phyloP scores from a whole-genome alignment of 2,888 invertebrate species.

The Allygus modestus region DNA sequence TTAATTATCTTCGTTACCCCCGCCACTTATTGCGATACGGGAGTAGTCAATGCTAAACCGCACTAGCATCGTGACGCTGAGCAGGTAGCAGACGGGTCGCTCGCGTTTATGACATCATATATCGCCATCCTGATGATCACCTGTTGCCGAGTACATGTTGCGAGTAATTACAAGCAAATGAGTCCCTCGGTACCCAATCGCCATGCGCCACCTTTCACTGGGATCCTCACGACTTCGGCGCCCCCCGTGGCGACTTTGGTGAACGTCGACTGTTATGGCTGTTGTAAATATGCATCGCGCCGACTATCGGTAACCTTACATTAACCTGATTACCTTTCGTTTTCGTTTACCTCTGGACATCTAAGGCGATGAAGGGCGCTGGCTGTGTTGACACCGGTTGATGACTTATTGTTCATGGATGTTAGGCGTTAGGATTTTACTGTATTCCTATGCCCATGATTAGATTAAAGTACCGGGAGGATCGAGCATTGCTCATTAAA shows the following conservation, averaged over 20 bases:
- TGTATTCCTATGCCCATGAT: too few relatives aligned
- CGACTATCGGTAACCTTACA: slow-evolving; percentile 22
- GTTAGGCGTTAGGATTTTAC: too few relatives aligned
- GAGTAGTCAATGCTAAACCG: too few relatives aligned
- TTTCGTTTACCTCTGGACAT: not conserved
- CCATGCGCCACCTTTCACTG: not conserved
- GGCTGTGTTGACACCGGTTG: not conserved
- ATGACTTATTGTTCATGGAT: too few relatives aligned
- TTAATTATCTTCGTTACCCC: too few relatives aligned
- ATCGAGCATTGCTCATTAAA: too few relatives aligned
- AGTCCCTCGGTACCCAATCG: too few relatives aligned
- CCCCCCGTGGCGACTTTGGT: slow-evolving; percentile 30
- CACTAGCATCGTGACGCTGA: too few relatives aligned
- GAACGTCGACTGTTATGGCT: slow-evolving; percentile 15
- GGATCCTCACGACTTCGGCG: slow-evolving; percentile 15
- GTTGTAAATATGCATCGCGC: slow-evolving; percentile 49
- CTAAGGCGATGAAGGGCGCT: not conserved
- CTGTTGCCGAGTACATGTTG: not conserved
- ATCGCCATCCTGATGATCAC: not conserved
- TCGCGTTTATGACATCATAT: not conserved
- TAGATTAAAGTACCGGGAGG: too few relatives aligned
- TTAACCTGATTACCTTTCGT: slow-evolving; percentile 49
- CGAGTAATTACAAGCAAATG: not conserved
- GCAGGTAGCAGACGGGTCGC: not conserved
- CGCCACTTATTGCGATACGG: too few relatives aligned